Base-by-base conservation (phyloP, 2,888 invertebrate species). In the Gryllus longicercus region DNA sequence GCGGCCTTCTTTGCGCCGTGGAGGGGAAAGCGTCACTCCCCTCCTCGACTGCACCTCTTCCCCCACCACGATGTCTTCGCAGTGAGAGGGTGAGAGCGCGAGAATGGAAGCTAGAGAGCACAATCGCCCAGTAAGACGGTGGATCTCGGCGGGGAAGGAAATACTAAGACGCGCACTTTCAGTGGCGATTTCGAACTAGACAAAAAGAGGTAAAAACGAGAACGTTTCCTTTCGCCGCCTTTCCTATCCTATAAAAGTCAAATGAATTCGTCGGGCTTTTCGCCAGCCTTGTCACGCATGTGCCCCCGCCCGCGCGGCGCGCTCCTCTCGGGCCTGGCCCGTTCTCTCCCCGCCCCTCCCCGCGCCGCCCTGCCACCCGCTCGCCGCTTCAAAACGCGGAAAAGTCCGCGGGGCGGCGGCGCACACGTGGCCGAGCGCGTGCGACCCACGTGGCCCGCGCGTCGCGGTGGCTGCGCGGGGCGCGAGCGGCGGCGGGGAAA, bases 401-500 rank as follows among this genome's bases (percentile, higher is more conserved):
- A 63, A 63, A 63, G 63, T 63, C 16, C 63, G 63, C 63, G 63
- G 5, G 63, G n/a, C 63, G 38, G 63, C 63, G 16, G n/a, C 63
- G 63, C 63, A 63, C 63, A 63, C 63, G 63, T 63, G 63, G 63
- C 16, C 16, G n/a, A 63, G 63, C 63, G 63, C 63, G n/a, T 63
- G 63, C 63, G n/a, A 63, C 63, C 16, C 63, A 63, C 63, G 63
- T 63, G 63, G 63, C 16, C 63, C 63, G n/a, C 63, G 63, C 63
- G 63, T n/a, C n/a, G 63, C n/a, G n/a, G 63, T n/a, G n/a, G 63
- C n/a, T 11, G 63, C 63, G 63, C 14, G 63, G 63, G 5, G 63
- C 63, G 63, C 5, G 16, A 63, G 63, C n/a, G 63, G 63, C 12
- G n/a, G 63, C 63, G 63, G 18, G 10, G 16, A 4, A 11, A 14